These are phyloP conservation scores for Cephus cinctus DNA, from an alignment of 1,140 invertebrate genomes.

Conservation along the genomic window DNA sequence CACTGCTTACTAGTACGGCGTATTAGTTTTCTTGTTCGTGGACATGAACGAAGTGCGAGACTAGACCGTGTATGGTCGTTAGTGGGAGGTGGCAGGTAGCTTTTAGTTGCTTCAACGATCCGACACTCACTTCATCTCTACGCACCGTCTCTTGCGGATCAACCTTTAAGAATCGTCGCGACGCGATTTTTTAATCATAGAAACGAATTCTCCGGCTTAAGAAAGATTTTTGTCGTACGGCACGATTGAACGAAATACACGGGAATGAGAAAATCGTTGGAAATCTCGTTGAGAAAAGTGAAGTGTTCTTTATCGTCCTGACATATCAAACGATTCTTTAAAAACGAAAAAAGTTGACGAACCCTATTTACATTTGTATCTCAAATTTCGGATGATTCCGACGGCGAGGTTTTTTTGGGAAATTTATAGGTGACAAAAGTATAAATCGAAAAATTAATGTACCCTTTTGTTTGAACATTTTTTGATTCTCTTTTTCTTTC, in stretches of 20 bases:
- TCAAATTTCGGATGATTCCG: neutral
- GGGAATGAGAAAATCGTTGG: no score
- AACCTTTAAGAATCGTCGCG: slow-evolving; percentile 22
- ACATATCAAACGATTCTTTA: no score
- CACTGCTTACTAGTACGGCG: no score
- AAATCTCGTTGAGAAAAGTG: no score
- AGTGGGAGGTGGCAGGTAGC: slow-evolving; percentile 52
- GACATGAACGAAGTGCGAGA: neutral
- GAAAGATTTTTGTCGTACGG: no score
- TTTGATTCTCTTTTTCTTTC: no score
- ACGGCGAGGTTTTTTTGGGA: neutral
- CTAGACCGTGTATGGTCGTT: slow-evolving; percentile 1
- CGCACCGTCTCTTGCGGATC: slow-evolving; percentile 37
- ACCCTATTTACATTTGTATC: neutral
- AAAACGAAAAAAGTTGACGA: neutral
- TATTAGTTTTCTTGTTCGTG: no score
- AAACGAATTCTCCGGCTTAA: no score
- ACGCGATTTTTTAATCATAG: no score
- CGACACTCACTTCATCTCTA: slow-evolving; percentile 46
- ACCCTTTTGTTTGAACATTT: no score
- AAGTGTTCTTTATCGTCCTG: no score
- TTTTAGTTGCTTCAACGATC: slow-evolving; percentile 40
- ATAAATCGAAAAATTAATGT: neutral
- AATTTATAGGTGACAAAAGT: neutral
- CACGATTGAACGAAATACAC: no score